Base-by-base conservation (phyloP, 1,140 invertebrate genomes). In the Cydia strobilella region DNA sequence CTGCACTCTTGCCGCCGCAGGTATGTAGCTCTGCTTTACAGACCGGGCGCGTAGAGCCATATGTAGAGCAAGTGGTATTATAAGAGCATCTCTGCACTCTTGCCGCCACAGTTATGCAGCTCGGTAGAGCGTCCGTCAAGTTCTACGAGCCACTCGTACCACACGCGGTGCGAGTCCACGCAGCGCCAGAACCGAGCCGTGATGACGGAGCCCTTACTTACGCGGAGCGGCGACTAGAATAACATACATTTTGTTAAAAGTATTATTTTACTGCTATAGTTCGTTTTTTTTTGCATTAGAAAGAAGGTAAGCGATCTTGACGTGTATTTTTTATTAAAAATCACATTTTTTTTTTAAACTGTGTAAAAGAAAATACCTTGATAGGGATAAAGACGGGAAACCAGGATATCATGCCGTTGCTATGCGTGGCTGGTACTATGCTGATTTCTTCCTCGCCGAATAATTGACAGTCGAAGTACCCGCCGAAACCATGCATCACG, bases 321-420 rank as follows among this genome's bases (percentile, higher is more conserved):
- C n/a, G n/a, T n/a, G n/a, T n/a, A n/a, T n/a, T n/a, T n/a, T n/a
- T n/a, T n/a, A n/a, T n/a, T n/a, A n/a, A n/a, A n/a, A n/a, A n/a
- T n/a, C n/a, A n/a, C n/a, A n/a, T n/a, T n/a, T n/a, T n/a, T n/a
- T n/a, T n/a, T n/a, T n/a, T n/a, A n/a, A n/a, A n/a, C n/a, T n/a
- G n/a, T n/a, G n/a, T n/a, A n/a, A n/a, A n/a, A n/a, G n/a, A n/a
- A 31, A 31, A 6, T 31, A 97, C 97, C 90, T 94, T 94, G 20
- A 99, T 95, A 31, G 98, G 98, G 88, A 99, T 99, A 79, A 97
- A 97, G 73, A 99, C 97, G 13, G 98, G 98, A 88, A 99, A 99
- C 99, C 99, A 99, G 79, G 97, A 98, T 81, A 98, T 97, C 97
- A 99, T 98, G 84, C 97, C 97, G 3, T 94, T 94, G 45, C 98